Conservation (phyloP, 2,797 vertebrate species). For the Columba guinea region DNA sequence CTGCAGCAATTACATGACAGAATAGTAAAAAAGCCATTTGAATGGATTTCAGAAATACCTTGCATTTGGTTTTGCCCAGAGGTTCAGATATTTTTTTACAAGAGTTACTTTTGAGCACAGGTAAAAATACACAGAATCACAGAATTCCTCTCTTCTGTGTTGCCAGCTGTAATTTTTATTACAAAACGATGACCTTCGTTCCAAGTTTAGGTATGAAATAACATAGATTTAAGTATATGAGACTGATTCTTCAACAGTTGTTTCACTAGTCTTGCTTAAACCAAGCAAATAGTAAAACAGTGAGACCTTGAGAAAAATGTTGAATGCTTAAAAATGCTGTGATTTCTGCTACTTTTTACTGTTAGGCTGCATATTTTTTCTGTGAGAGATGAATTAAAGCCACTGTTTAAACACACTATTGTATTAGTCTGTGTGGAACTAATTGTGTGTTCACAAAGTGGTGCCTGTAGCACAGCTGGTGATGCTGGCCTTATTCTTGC, state of each 20-base stretch:
- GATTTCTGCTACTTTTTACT: neutral
- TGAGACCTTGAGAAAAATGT: neutral
- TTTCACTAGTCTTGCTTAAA: neutral
- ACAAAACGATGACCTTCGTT: neutral
- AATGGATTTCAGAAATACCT: neutral
- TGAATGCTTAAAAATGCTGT: neutral
- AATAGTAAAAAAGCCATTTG: neutral
- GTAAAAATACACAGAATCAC: neutral
- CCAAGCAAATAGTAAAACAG: neutral
- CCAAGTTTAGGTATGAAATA: neutral
- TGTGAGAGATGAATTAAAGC: neutral
- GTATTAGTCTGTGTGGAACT: neutral
- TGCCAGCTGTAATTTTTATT: neutral
- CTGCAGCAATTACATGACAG: neutral
- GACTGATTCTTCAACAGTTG: neutral
- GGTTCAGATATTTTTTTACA: neutral
- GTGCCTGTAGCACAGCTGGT: neutral
- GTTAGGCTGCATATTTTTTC: neutral
- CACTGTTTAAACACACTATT: neutral
- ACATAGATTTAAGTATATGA: neutral
- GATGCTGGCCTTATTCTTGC: neutral
- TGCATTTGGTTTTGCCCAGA: neutral
- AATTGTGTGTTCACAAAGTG: neutral
- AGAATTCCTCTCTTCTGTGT: neutral
- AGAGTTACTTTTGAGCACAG: neutral